Evolutionary conservation across 1,140 invertebrate genomes (phyloP).

Genomic region (Diploscapter pachys): DNA sequence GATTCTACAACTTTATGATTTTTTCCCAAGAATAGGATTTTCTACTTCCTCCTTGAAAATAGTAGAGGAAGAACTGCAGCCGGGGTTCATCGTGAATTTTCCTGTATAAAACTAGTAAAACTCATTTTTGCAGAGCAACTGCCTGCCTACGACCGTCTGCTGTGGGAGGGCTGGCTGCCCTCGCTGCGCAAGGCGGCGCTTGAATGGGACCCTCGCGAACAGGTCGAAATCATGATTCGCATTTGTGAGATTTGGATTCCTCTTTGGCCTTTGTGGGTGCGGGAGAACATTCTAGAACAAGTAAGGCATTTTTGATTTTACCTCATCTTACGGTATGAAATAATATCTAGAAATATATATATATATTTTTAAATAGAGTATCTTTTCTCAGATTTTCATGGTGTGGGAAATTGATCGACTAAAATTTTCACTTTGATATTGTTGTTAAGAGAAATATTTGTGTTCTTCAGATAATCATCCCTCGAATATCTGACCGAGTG

Average conservation of each 20-base stretch:
- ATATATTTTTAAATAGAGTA: too few species aligned
- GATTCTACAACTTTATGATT: background rate
- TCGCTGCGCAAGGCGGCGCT: conserved; percentile 70
- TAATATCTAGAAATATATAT: too few species aligned
- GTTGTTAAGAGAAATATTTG: too few species aligned
- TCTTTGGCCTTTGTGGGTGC: conserved; percentile 76
- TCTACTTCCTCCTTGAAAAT: too few species aligned
- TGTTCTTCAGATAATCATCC: conserved; percentile 42
- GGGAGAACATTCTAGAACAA: conserved; percentile 77
- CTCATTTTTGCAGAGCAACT: conserved; percentile 60
- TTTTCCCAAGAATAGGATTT: too few species aligned
- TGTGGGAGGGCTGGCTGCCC: conserved; percentile 88
- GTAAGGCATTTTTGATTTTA: conserved; percentile 53
- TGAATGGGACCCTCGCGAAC: conserved; percentile 61
- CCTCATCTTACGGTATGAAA: too few species aligned
- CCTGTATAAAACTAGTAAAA: background rate
- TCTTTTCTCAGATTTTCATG: too few species aligned
- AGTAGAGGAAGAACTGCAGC: background rate
- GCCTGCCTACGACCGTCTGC: conserved; percentile 62
- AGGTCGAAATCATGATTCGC: conserved; percentile 71
- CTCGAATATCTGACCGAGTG: conserved; percentile 43
- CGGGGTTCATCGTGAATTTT: too few species aligned
- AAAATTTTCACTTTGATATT: too few species aligned
- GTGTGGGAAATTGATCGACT: too few species aligned
- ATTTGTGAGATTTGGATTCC: conserved; percentile 78